Base-by-base conservation (phyloP, 1,140 invertebrate genomes). In the Periplaneta americana region DNA sequence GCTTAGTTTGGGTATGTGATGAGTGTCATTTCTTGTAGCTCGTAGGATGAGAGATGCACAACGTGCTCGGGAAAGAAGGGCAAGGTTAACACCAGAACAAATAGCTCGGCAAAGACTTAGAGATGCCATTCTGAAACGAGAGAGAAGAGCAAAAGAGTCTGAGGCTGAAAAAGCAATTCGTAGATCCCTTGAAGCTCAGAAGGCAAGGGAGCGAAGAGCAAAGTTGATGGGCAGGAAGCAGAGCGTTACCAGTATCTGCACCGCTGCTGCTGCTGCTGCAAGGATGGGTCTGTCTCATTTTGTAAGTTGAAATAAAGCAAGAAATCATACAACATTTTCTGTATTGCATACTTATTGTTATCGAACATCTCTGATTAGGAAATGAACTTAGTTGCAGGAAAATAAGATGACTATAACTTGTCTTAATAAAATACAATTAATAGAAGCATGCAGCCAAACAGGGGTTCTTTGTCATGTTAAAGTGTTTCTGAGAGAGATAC, bases 51-150 rank as follows among this genome's bases (percentile, higher is more conserved):
- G 48, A 57, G 79, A 80, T 17, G 79, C 79, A 15, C 79, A 80
- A 48, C 79, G 79, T 1, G 35, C 79, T 33, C 35, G 79, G n/a
- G 79, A 80, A 33, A 37, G 79, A 8, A 31, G 79, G 31, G 79
- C 79, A n/a, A 28, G 66, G 28, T 34, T 80, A 35, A 80, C 39
- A 22, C 35, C 35, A 31, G 36, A 80, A 57, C 79, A 80, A 35
- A 31, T 36, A 22, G 66, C 39, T n/a, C n/a, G 13, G 3, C 35
- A 66, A 35, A 80, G 79, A 48, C 39, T 66, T 17, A 74, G 48
- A 74, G 79, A 80, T 74, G 79, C 79, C 22, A 48, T 80, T 10
- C 31, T 48, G 31, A 80, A 80, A 80, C 79, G 79, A 34, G 33
- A 35, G 18, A 36, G 48, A 66, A 57, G 79, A 66, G 33, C 35